Evolutionary conservation across 2,113 vertebrate species (phyloP).

Genomic region (Aptenodytes forsteri): DNA sequence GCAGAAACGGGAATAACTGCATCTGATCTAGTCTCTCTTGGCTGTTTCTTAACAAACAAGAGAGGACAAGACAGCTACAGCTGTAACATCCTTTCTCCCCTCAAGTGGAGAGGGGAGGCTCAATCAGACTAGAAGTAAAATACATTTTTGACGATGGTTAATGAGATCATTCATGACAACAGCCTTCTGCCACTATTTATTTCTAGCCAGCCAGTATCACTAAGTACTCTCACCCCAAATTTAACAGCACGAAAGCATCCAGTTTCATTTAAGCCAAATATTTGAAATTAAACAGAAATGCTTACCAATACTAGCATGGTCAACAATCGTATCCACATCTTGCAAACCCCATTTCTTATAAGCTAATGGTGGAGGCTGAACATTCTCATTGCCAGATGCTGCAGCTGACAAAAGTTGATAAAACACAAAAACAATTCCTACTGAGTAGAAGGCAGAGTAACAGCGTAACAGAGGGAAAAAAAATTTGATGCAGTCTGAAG

Average conservation of each 20-base stretch:
- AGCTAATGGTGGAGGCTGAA: slow-evolving; percentile 93
- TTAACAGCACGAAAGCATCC: neutral
- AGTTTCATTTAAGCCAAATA: neutral
- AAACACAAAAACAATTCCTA: neutral
- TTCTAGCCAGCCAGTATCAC: neutral
- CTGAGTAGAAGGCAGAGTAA: neutral
- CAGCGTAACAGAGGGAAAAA: neutral
- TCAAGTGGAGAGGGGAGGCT: neutral
- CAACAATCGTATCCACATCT: slow-evolving; percentile 90
- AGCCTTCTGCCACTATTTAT: neutral
- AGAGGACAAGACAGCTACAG: neutral
- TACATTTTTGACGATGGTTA: neutral
- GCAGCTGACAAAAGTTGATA: slow-evolving; percentile 79
- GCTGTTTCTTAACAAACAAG: neutral
- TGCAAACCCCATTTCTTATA: slow-evolving; percentile 99
- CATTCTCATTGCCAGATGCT: slow-evolving; percentile 92
- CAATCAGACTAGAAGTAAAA: neutral
- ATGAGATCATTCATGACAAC: neutral
- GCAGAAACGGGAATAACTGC: neutral
- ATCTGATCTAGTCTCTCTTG: neutral
- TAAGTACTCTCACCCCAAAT: neutral
- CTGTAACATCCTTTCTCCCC: neutral
- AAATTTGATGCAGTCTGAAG: neutral
- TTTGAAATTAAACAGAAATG: neutral
- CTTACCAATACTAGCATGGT: slow-evolving; percentile 96